These are phyloP conservation scores for western clawed frog (Xenopus tropicalis) DNA, from an alignment of 2,113 vertebrate species.

Conservation along the genomic window DNA sequence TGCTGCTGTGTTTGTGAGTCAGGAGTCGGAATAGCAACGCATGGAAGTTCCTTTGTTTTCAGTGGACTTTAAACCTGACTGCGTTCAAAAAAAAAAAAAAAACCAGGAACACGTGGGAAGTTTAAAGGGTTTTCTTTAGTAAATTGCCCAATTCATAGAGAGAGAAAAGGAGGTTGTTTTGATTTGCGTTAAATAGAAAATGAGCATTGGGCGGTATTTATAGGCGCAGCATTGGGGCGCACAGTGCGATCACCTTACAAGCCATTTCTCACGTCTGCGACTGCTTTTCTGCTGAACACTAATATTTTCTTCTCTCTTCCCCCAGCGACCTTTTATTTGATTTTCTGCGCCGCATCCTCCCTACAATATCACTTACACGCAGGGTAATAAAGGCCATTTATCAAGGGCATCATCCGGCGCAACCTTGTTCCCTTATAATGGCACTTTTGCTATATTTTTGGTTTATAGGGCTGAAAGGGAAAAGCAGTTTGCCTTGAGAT, in stretches of 20 bases:
- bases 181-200: conserved; percentile 29
- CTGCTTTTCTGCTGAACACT: conserved; percentile 32
- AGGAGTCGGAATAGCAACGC: not conserved
- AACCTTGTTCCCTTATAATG: too few species aligned
- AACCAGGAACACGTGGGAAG: not conserved
- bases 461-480: too few species aligned
- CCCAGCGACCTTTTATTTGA: conserved; percentile 28
- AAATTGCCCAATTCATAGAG: conserved; percentile 21
- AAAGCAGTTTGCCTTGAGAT: too few species aligned
- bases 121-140: conserved; percentile 41
- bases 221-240: conserved; percentile 35
- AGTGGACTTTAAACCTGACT: conserved; percentile 55
- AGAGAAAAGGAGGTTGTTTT: conserved; percentile 22
- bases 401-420: too few species aligned
- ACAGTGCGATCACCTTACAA: conserved; percentile 39
- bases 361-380: conserved; percentile 35
- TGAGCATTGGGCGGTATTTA: conserved; percentile 38
- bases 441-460: too few species aligned
- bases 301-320: not conserved
- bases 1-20: too few species aligned
- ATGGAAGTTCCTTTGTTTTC: conserved; percentile 36
- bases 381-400: conserved; percentile 17
- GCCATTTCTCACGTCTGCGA: conserved; percentile 35
- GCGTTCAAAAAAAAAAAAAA: conserved; percentile 13
- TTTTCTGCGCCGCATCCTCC: conserved; percentile 25